These are phyloP conservation scores for Sinotaia quadrata DNA, from an alignment of 2,888 invertebrate genomes.

Conservation along the genomic window DNA sequence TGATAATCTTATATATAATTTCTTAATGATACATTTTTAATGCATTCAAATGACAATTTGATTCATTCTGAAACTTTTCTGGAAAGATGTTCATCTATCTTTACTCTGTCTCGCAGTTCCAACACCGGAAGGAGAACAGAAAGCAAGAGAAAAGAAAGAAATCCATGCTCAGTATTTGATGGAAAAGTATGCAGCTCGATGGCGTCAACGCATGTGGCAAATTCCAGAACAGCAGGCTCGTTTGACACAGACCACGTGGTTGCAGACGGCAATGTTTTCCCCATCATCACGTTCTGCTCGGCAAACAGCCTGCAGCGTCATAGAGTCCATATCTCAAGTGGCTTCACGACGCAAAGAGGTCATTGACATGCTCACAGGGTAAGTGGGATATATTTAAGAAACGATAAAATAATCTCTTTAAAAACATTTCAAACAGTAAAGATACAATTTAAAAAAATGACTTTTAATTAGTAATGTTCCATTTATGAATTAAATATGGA, in stretches of 20 bases:
- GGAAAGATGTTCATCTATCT: no score
- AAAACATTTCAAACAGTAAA: no score
- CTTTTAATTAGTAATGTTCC: no score
- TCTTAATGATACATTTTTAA: no score
- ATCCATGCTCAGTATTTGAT: conserved; percentile 77
- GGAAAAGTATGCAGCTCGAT: conserved; percentile 84
- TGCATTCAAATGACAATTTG: no score
- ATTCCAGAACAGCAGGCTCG: conserved; percentile 55
- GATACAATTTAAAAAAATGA: no score
- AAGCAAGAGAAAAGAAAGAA: conserved; percentile 45
- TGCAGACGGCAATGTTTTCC: conserved; percentile 93
- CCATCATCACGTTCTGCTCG: conserved; percentile 90
- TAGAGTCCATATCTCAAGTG: conserved; percentile 83
- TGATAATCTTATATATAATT: no score
- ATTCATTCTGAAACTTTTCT: no score
- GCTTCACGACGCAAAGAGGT: conserved; percentile 80
- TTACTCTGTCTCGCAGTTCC: no score
- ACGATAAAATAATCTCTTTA: no score
- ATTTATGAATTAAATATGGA: no score
- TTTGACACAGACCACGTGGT: conserved; percentile 80
- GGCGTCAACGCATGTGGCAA: conserved; percentile 75
- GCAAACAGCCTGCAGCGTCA: conserved; percentile 89
- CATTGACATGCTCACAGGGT: conserved; percentile 88
- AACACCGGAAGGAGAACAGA: conserved; percentile 39
- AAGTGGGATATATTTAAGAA: no score